These are phyloP conservation scores for Ammodytes dubius DNA, from an alignment of 2,113 vertebrate species.

Conservation along the genomic window DNA sequence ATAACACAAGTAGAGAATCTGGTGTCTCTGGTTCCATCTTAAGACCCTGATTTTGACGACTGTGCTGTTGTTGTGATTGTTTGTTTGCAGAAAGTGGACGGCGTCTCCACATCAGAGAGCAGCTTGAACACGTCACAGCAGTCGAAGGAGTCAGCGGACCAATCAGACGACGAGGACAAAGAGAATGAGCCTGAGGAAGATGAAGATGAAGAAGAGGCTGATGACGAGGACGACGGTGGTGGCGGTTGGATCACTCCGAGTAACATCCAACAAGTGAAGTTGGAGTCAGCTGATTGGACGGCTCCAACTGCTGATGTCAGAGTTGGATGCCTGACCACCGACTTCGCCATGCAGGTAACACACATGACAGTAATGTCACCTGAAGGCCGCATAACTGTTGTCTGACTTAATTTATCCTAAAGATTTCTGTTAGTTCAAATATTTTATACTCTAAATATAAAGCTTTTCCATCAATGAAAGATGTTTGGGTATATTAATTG, in stretches of 20 bases:
- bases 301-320: conserved; percentile 71
- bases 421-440: too few species aligned
- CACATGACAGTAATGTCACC: too few species aligned
- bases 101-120: neutral
- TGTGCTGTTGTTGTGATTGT: neutral
- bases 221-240: conserved; percentile 57
- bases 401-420: too few species aligned
- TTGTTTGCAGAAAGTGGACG: conserved; percentile 42
- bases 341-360: conserved; percentile 95
- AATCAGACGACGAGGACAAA: conserved; percentile 56
- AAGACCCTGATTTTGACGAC: neutral
- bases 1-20: too few species aligned
- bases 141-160: conserved; percentile 9
- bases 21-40: neutral
- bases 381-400: too few species aligned
- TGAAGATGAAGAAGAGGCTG: conserved; percentile 50
- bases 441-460: too few species aligned
- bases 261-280: conserved; percentile 91
- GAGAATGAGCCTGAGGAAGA: conserved; percentile 56
- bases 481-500: too few species aligned
- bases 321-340: conserved; percentile 94
- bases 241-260: conserved; percentile 96
- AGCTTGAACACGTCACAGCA: neutral
- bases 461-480: too few species aligned
- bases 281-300: conserved; percentile 81